Evolutionary conservation across 35 echinoderm and acorn worm species (phyloP).

Genomic region (Stichopus chloronotus): DNA sequence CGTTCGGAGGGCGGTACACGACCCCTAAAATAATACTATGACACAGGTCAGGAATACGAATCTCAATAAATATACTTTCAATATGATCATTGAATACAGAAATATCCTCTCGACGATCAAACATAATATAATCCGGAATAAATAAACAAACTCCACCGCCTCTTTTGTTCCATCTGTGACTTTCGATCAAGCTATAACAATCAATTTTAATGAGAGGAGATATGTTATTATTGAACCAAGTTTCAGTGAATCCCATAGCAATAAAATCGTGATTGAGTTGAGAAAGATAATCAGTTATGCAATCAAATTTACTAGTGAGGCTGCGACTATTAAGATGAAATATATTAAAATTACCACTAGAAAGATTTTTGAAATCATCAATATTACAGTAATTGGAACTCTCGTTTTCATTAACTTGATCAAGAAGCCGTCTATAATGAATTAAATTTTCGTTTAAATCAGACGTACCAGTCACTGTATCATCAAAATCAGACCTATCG

Average conservation of each 20-base stretch:
- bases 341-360: background rate
- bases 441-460: background rate
- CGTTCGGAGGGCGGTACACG: background rate
- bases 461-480: background rate
- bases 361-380: background rate
- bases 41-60: constrained; percentile 34
- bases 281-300: background rate
- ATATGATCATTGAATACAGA: constrained; percentile 30
- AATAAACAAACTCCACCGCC: constrained; percentile 10
- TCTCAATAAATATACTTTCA: constrained; percentile 43
- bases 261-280: background rate
- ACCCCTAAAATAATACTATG: background rate
- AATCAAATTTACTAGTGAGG: background rate
- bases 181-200: constrained; percentile 28
- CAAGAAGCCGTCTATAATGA: background rate
- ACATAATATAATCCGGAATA: background rate
- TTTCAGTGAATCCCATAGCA: constrained; percentile 19
- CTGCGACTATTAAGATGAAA: background rate
- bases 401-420: constrained; percentile 19
- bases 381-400: background rate
- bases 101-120: background rate
- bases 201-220: constrained; percentile 18
- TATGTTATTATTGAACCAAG: constrained; percentile 27
- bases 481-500: background rate
- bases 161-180: constrained; percentile 15